phyloP scores from a whole-genome alignment of 2,113 vertebrate genomes.

The Neotragus moschatus region DNA sequence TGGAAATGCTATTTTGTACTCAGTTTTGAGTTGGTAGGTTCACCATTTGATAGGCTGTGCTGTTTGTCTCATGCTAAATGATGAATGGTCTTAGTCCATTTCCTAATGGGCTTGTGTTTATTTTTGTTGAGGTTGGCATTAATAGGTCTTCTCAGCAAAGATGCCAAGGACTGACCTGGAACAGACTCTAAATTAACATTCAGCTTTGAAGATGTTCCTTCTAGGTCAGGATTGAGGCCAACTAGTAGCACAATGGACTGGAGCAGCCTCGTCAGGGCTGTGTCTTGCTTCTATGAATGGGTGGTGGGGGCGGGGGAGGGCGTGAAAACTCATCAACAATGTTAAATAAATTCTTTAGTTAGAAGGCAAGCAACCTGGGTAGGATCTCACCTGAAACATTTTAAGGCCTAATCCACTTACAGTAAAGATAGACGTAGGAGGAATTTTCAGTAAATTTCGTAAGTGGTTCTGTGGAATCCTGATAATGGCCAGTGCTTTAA shows the following conservation, averaged over 20 bases:
- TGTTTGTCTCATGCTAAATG: conserved; percentile 13
- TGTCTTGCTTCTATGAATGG: not conserved
- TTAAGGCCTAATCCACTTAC: not conserved
- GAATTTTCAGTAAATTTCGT: conserved; percentile 2
- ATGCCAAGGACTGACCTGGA: conserved; percentile 57
- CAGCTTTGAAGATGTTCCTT: conserved; percentile 51
- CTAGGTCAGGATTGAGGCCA: conserved; percentile 61
- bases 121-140: conserved; percentile 49
- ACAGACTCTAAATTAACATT: conserved; percentile 48
- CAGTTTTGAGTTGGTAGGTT: not conserved
- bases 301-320: not conserved
- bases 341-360: not conserved
- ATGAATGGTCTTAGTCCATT: conserved; percentile 10
- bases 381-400: not conserved
- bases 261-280: not conserved
- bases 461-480: not conserved
- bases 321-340: not conserved
- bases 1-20: not conserved
- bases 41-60: not conserved
- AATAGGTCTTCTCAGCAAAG: conserved; percentile 53
- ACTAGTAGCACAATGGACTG: not conserved
- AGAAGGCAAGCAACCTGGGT: not conserved
- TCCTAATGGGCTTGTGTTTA: conserved; percentile 13
- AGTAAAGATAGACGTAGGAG: not conserved
- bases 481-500: not conserved